These are phyloP conservation scores for Drosophila lacteicornis DNA, from an alignment of 1,140 invertebrate genomes.

Conservation along the genomic window DNA sequence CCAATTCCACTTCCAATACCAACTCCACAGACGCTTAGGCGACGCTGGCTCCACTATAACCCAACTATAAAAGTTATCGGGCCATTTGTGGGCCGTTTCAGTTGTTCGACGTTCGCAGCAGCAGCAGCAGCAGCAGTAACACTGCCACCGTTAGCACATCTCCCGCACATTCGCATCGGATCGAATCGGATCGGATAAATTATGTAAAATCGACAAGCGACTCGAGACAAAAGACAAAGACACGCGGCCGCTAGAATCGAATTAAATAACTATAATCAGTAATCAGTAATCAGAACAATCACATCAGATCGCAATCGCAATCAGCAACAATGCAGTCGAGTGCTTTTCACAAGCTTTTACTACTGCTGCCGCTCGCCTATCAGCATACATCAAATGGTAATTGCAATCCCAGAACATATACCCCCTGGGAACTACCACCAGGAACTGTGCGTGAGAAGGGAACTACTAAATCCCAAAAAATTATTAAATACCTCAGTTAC, in stretches of 20 bases:
- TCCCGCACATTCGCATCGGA: conserved; percentile 19
- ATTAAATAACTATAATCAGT: conserved; percentile 20
- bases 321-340: conserved; percentile 47
- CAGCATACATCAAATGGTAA: conserved; percentile 58
- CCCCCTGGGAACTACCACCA: background rate
- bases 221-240: conserved; percentile 12
- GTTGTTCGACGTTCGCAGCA: conserved; percentile 48
- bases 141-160: conserved; percentile 42
- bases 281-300: conserved; percentile 35
- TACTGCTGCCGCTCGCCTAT: conserved; percentile 67
- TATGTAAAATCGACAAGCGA: conserved; percentile 43
- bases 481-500: conserved; percentile 6
- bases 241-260: conserved; percentile 24
- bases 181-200: conserved; percentile 7
- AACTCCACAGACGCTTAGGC: conserved; percentile 24
- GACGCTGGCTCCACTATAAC: conserved; percentile 9
- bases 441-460: background rate
- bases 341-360: conserved; percentile 61
- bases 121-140: conserved; percentile 27
- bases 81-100: conserved; percentile 42
- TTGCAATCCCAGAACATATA: conserved; percentile 23
- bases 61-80: conserved; percentile 62
- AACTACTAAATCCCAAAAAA: conserved; percentile 2
- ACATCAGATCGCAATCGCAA: conserved; percentile 23
- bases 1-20: conserved; percentile 25